These are phyloP conservation scores for Charina bottae DNA, from an alignment of 2,113 vertebrate genomes.

Conservation along the genomic window DNA sequence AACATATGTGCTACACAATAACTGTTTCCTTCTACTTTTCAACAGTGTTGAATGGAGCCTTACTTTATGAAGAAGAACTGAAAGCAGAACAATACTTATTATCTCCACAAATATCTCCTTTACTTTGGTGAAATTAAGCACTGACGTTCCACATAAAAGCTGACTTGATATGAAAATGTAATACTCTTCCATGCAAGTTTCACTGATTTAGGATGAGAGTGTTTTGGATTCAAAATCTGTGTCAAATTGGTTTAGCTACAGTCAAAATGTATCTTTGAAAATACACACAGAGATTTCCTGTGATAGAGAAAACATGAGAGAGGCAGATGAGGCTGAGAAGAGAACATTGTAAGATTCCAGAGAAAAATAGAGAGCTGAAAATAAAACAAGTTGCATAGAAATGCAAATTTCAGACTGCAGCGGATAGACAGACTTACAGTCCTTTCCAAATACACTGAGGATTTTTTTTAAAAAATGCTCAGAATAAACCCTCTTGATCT, in stretches of 20 bases:
- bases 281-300: constrained; percentile 23
- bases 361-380: constrained; percentile 53
- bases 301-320: constrained; percentile 55
- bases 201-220: not conserved
- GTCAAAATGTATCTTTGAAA: not conserved
- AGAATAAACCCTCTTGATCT: constrained; percentile 30
- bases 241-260: constrained; percentile 51
- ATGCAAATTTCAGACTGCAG: constrained; percentile 43
- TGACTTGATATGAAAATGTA: not conserved
- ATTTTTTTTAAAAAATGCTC: constrained; percentile 31
- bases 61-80: not conserved
- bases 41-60: not conserved
- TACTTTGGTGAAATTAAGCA: not conserved
- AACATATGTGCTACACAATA: not conserved
- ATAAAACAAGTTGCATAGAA: constrained; percentile 54
- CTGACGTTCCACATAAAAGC: not conserved
- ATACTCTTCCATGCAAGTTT: not conserved
- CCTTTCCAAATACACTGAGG: constrained; percentile 42
- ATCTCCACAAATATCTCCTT: not conserved
- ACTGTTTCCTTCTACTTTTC: not conserved
- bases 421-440: constrained; percentile 51
- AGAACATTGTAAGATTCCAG: constrained; percentile 47
- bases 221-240: not conserved
- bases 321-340: constrained; percentile 61
- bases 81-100: not conserved